Base-by-base conservation (phyloP, 2,797 vertebrate species). In the Arctocebus calabarensis region DNA sequence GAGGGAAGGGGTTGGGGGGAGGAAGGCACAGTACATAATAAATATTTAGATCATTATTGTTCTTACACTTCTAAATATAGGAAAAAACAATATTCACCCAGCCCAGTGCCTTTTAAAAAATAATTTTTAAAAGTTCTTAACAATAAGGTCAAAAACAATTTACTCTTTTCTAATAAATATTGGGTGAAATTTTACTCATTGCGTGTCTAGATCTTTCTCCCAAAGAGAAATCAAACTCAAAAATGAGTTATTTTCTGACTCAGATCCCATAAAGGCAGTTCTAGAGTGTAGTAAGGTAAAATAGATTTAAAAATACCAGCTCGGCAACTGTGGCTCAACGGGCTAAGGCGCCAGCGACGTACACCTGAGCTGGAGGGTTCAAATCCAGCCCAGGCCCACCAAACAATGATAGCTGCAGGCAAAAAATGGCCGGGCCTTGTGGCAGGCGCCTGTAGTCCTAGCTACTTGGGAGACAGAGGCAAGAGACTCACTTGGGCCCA, bases 151-250 rank as follows among this genome's bases (percentile, higher is more conserved):
- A 37, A 74, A 89, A 13, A 70, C 55, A 43, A 71, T 78, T 48
- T 52, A 74, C 6, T 90, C 19, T 66, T 90, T 66, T 93, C 20
- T 86, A 74, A 37, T 73, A 84, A 83, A 61, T 70, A 81, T 16
- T 37, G 4, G 4, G 70, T 92, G 23, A 57, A 85, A 78, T 40
- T 25, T 40, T 64, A 95, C 12, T 52, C 17, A 52, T 79, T 89
- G 52, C 86, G 91, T 92, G 45, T 82, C 85, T 34, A 45, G 11
- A 79, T 2, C 1, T 5, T 94, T 61, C 27, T 64, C 32, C 27
- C 79, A 93, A 89, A 95, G 3, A 66, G 8, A 86, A 96, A 94
- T 75, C n/a, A 75, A 74, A 90, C 87, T 7, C 29, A 70, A 19
- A 92, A 88, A 85, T 86, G 78, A 95, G 88, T 27, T 73, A 8